These are phyloP conservation scores for Desoria tigrina DNA, from an alignment of 2,888 invertebrate species.

Conservation along the genomic window DNA sequence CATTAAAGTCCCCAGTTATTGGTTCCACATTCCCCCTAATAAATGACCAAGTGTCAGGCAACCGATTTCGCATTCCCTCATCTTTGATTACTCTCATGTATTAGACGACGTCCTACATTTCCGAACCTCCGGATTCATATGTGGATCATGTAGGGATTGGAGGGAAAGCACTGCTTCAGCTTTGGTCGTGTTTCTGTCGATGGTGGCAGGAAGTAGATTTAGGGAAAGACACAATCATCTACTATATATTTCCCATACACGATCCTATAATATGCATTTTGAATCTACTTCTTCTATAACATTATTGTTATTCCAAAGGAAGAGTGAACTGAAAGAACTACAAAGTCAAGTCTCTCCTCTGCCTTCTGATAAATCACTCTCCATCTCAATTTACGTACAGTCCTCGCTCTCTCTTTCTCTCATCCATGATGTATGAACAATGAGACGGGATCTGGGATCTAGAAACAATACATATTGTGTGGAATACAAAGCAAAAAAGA, in stretches of 20 bases:
- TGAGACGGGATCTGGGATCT: not conserved
- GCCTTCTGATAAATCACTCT: slow-evolving; percentile 14
- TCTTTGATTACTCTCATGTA: slow-evolving; percentile 9
- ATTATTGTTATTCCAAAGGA: not conserved
- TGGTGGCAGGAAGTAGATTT: no score
- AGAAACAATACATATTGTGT: slow-evolving; percentile 1
- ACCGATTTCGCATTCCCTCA: slow-evolving; percentile 1
- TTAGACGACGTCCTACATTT: not conserved
- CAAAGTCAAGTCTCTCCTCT: no score
- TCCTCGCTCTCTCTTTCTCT: not conserved
- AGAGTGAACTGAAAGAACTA: not conserved
- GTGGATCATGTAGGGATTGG: no score
- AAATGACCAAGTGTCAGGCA: slow-evolving; percentile 6
- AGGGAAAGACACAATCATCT: no score
- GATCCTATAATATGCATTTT: no score
- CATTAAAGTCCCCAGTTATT: slow-evolving; percentile 1
- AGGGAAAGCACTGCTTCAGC: no score
- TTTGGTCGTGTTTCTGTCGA: no score
- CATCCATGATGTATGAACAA: slow-evolving; percentile 15
- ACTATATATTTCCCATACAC: no score
- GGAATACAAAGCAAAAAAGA: no score
- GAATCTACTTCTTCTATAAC: no score
- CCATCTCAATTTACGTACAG: slow-evolving; percentile 7
- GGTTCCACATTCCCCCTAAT: not conserved
- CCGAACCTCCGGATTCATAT: no score